Base-by-base conservation (phyloP, 1,140 invertebrate species). In the Dolichoris vasculosae region DNA sequence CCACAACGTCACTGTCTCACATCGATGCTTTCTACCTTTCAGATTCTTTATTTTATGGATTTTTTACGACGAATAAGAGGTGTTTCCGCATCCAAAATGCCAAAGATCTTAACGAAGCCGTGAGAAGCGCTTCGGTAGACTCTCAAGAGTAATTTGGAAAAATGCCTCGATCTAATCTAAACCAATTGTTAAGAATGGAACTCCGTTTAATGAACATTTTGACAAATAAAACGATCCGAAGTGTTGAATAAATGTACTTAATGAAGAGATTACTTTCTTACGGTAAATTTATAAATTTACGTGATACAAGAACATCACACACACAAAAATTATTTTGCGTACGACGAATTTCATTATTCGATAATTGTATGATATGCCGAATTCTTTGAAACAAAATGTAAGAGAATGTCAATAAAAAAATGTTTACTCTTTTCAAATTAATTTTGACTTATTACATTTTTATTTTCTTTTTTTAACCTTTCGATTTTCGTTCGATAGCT, bases 161-260 rank as follows among this genome's bases (percentile, higher is more conserved):
- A 77, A 77, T 86, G 43, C 84, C 84, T 86, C 73, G 32, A 82
- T 77, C 23, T 76, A 82, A 85, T 43, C 40, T 76, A 69, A 69
- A 86, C 46, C 59, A 77, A 67, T 64, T 85, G 73, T 86, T 86
- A 81, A 85, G 32, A 20, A 35, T 82, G 63, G 23, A 77, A 23
- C n/a, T 38, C 38, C 51, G 30, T 85, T 80, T 75, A 38, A 43
- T 73, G 23, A 83, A 43, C 63, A 80, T 81, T 84, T 55, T 79
- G 38, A 79, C 3, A 55, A 78, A 83, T 46, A 80, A 79, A 69
- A 32, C 46, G 11, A 85, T 85, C 67, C 13, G 48, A 43, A 82
- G 78, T 82, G 84, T 86, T 82, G 55, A 81, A 82, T 86, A 59
- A 63, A 78, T 86, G 80, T 86, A 82, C 84, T 86, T 86, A 86